phyloP scores from a whole-genome alignment of 2,888 invertebrate species.

The Saturnia pavonia region DNA sequence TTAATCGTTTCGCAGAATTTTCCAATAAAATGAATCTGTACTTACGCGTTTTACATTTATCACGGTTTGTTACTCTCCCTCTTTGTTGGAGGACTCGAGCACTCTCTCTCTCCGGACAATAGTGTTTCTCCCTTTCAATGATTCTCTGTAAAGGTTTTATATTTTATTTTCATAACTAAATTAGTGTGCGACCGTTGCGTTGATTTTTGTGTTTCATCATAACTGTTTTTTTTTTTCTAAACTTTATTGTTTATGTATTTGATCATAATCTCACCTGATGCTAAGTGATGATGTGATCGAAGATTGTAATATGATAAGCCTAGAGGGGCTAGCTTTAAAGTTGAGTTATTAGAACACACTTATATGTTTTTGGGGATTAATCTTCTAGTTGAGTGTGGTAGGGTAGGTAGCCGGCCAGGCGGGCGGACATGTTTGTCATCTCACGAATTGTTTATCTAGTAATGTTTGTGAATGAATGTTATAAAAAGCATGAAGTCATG shows the following conservation, averaged over 20 bases:
- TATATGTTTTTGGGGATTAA: too few species aligned
- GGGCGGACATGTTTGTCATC: too few species aligned
- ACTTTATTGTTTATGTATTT: background rate
- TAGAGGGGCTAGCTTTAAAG: background rate
- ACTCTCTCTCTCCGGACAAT: background rate
- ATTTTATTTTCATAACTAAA: background rate
- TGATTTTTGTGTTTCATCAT: background rate
- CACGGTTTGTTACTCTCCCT: background rate
- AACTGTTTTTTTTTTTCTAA: background rate
- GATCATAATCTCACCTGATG: background rate
- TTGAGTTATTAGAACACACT: background rate
- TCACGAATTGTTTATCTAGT: too few species aligned
- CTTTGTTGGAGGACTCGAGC: background rate
- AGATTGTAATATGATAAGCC: background rate
- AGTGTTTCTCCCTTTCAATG: background rate
- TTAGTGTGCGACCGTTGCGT: background rate
- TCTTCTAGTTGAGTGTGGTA: too few species aligned
- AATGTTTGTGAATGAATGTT: too few species aligned
- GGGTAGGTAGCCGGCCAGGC: too few species aligned
- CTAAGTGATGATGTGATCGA: background rate
- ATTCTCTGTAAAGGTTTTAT: background rate
- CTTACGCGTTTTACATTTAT: background rate
- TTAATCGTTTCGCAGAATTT: background rate
- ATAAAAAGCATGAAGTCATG: too few species aligned
- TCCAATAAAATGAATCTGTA: constrained; percentile 5